These are phyloP conservation scores for Hyperoplus lanceolatus DNA, from an alignment of 2,797 vertebrate species.

Conservation along the genomic window DNA sequence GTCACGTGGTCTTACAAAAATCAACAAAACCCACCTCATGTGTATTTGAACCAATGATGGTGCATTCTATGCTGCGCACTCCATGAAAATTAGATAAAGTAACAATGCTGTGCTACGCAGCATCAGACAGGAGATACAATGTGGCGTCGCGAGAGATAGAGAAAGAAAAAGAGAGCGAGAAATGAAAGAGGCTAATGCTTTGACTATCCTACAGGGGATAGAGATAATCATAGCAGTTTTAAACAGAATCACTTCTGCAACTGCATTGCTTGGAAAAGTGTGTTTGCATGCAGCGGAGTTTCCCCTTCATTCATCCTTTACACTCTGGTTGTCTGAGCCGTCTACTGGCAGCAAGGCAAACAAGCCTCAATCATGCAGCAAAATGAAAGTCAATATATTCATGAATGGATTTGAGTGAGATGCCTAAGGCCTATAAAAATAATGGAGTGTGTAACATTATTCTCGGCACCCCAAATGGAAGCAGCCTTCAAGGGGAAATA, in stretches of 20 bases:
- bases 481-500: conserved; percentile 76
- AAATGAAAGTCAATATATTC: conserved; percentile 83
- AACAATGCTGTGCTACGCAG: no score
- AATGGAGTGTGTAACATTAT: conserved; percentile 83
- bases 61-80: no score
- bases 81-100: no score
- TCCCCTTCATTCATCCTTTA: conserved; percentile 63
- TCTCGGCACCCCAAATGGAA: conserved; percentile 73
- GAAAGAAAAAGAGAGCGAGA: not conserved
- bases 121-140: no score
- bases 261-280: conserved; percentile 13
- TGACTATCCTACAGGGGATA: conserved; percentile 33
- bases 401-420: conserved; percentile 77
- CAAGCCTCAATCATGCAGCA: conserved; percentile 80
- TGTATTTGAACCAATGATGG: no score
- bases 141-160: not conserved
- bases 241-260: conserved; percentile 11
- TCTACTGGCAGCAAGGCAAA: conserved; percentile 63
- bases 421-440: conserved; percentile 79
- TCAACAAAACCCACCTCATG: no score
- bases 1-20: no score
- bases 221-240: conserved; percentile 40
- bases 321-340: conserved; percentile 57
- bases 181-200: conserved; percentile 20
- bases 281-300: conserved; percentile 27